These are phyloP conservation scores for Ciona savignyi DNA, from an alignment of 23 tunicate genomes.

Conservation along the genomic window DNA sequence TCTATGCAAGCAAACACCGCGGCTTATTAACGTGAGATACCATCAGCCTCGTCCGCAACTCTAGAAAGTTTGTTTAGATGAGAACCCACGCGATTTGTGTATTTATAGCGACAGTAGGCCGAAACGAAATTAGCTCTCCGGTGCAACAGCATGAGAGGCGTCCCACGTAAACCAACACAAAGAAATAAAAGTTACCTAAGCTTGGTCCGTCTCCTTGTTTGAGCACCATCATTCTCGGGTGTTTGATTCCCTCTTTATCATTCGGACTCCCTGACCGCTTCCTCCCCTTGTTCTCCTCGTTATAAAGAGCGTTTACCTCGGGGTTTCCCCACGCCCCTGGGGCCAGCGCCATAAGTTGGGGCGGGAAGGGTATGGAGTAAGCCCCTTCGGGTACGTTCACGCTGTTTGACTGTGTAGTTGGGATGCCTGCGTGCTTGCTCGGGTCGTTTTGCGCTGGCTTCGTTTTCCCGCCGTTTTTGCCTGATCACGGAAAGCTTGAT, in stretches of 20 bases:
- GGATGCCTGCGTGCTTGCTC: background rate
- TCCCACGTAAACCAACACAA: background rate
- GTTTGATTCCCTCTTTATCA: constrained; percentile 28
- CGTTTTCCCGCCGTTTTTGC: constrained; percentile 1
- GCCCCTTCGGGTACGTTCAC: background rate
- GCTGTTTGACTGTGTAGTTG: background rate
- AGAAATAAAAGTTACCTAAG: constrained; percentile 33
- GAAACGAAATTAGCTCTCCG: background rate
- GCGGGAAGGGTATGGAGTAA: constrained; percentile 18
- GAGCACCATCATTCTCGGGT: constrained; percentile 72
- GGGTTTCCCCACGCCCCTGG: constrained; percentile 6
- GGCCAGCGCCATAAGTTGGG: constrained; percentile 36
- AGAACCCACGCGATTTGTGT: background rate
- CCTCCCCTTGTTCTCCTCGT: constrained; percentile 20
- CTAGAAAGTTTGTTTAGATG: background rate
- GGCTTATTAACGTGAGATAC: no score
- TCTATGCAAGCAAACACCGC: no score
- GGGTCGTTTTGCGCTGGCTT: background rate
- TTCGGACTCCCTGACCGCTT: constrained; percentile 75
- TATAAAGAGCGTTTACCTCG: background rate
- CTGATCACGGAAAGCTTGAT: background rate
- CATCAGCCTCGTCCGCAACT: no score
- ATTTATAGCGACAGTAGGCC: background rate
- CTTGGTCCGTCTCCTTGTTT: constrained; percentile 92
- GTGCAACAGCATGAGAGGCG: background rate